These are phyloP conservation scores for Chaetura pelagica DNA, from an alignment of 2,113 vertebrate species.

Conservation along the genomic window DNA sequence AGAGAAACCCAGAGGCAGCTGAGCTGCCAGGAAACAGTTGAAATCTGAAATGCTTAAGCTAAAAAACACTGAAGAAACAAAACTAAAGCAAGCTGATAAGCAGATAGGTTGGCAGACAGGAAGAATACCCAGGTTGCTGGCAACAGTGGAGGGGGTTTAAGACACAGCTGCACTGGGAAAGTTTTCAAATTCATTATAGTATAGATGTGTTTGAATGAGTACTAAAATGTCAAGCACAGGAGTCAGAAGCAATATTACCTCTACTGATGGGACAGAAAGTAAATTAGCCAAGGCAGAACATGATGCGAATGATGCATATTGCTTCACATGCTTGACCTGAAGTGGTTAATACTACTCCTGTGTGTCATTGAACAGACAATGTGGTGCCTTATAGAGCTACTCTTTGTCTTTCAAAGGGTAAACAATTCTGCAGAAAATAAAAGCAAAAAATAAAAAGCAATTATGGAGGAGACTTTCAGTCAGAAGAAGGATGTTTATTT, in stretches of 20 bases:
- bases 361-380: not conserved
- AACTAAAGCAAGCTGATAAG: not conserved
- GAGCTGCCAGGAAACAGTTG: not conserved
- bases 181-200: not conserved
- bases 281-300: not conserved
- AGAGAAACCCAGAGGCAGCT: not conserved
- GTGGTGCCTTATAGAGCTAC: not conserved
- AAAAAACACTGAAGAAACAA: not conserved
- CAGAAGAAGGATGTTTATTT: not conserved
- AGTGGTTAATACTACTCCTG: not conserved
- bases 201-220: not conserved
- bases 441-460: not conserved
- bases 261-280: not conserved
- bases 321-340: not conserved
- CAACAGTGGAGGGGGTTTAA: not conserved
- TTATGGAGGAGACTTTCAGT: not conserved
- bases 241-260: not conserved
- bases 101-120: not conserved
- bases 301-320: not conserved
- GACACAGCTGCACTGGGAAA: not conserved
- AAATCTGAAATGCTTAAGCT: not conserved
- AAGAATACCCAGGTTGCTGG: not conserved
- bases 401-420: not conserved
- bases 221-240: not conserved
- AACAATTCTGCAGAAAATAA: not conserved